Conservation (phyloP, 2,797 vertebrate species). For the Coregonus suidteri region DNA sequence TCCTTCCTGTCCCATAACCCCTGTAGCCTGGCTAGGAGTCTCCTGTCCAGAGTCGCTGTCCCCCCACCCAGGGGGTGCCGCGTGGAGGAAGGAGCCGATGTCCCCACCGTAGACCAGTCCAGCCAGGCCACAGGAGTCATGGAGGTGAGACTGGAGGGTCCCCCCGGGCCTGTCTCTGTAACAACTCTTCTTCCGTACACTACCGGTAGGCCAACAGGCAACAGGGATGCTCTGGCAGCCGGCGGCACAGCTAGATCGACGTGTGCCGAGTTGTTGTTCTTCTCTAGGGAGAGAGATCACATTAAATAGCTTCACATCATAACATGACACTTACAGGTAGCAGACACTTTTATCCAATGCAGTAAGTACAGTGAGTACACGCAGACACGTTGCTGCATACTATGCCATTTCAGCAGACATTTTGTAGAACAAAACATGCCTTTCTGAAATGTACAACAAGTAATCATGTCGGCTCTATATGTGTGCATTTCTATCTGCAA, state of each 20-base stretch:
- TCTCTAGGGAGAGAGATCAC: constrained; percentile 45
- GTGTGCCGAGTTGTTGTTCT: neutral
- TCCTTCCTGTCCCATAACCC: neutral
- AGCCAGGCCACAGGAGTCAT: constrained; percentile 36
- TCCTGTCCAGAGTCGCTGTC: constrained; percentile 75
- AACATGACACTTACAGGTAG: neutral
- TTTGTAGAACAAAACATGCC: too few species aligned
- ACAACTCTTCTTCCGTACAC: constrained; percentile 58
- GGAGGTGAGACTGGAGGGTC: constrained; percentile 26
- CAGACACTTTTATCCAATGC: neutral
- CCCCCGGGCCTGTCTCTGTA: constrained; percentile 12
- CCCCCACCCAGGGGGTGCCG: constrained; percentile 51
- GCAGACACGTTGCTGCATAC: too few species aligned
- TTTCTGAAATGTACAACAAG: too few species aligned
- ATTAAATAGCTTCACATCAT: neutral
- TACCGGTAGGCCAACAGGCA: constrained; percentile 70
- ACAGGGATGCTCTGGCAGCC: constrained; percentile 54
- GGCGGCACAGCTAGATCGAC: constrained; percentile 29
- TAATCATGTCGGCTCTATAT: too few species aligned
- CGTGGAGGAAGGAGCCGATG: constrained; percentile 49
- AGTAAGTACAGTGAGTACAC: too few species aligned
- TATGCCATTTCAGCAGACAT: too few species aligned
- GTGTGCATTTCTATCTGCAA: too few species aligned
- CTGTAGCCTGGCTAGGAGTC: constrained; percentile 61
- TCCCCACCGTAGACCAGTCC: constrained; percentile 33